Percentiles rank a stretch among this genome's conserved stretches.
Evolutionary conservation across 1,140 invertebrate species (phyloP).

Genomic region (Maconellicoccus hirsutus): DNA sequence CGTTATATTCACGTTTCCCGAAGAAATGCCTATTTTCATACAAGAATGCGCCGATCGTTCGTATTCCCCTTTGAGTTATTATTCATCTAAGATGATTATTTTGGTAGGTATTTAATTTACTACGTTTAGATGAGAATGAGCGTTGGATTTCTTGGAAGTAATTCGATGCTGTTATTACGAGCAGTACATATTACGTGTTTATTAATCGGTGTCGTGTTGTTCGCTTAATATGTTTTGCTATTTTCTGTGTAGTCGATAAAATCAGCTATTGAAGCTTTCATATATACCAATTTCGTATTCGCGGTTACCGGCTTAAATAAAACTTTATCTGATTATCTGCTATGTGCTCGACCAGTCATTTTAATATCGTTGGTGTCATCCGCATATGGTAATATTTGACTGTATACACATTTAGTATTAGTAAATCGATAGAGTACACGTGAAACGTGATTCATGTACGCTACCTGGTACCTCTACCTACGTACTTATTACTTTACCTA

Average conservation of each 20-base stretch:
- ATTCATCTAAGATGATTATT: slow-evolving; percentile 53
- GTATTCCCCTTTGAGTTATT: slow-evolving; percentile 52
- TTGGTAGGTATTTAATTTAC: slow-evolving; percentile 41
- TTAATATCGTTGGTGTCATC: slow-evolving; percentile 37
- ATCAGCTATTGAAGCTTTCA: slow-evolving; percentile 44
- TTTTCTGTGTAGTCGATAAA: slow-evolving; percentile 44
- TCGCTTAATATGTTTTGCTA: too few relatives aligned
- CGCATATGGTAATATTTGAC: slow-evolving; percentile 37
- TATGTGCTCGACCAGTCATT: slow-evolving; percentile 36
- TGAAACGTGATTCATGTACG: too few relatives aligned
- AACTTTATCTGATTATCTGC: slow-evolving; percentile 31
- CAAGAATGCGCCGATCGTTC: slow-evolving; percentile 52
- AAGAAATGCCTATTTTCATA: slow-evolving; percentile 50
- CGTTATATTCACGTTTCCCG: slow-evolving; percentile 54
- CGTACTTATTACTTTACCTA: too few relatives aligned
- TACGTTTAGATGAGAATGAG: too few relatives aligned
- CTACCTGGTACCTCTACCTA: too few relatives aligned
- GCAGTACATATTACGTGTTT: too few relatives aligned
- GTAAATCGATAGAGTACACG: too few relatives aligned
- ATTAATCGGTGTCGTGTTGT: too few relatives aligned
- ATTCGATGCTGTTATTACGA: too few relatives aligned
- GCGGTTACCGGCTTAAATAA: slow-evolving; percentile 38
- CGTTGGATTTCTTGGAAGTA: too few relatives aligned
- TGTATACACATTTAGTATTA: too few relatives aligned
- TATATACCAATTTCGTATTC: slow-evolving; percentile 47